These are phyloP conservation scores for Sebastes steindachneri DNA, from an alignment of 2,797 vertebrate genomes.

Conservation along the genomic window DNA sequence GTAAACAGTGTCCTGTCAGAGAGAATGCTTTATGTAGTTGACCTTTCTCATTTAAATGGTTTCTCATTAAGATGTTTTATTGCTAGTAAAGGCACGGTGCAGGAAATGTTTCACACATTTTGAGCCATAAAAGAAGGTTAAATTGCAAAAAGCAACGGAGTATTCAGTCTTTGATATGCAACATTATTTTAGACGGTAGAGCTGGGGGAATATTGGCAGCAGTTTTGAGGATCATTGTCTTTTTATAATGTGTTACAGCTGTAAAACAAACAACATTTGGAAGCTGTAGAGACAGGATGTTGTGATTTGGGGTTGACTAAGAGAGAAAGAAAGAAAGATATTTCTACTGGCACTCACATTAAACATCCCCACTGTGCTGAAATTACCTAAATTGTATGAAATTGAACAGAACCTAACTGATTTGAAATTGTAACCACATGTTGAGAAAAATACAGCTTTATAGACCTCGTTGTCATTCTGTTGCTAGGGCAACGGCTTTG, in stretches of 20 bases:
- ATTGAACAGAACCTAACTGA: not conserved
- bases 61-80: conserved; percentile 22
- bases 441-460: not conserved
- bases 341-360: not conserved
- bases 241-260: not conserved
- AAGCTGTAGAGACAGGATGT: not conserved
- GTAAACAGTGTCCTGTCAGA: not conserved
- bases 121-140: conserved; percentile 24
- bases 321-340: not conserved
- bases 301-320: not conserved
- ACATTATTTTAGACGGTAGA: conserved; percentile 21
- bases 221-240: not conserved
- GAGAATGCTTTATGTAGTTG: not conserved
- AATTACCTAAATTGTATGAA: not conserved
- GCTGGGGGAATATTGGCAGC: conserved; percentile 12
- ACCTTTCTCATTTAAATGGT: conserved; percentile 9
- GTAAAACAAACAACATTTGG: not conserved
- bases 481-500: no score
- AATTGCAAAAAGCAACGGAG: conserved; percentile 32
- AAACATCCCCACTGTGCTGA: not conserved
- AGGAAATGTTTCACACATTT: conserved; percentile 20
- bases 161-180: conserved; percentile 27
- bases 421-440: not conserved
- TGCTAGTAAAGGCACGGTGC: not conserved
- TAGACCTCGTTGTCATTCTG: not conserved